These are phyloP conservation scores for Stegostoma tigrinum DNA, from an alignment of 2,113 vertebrate genomes.

Conservation along the genomic window DNA sequence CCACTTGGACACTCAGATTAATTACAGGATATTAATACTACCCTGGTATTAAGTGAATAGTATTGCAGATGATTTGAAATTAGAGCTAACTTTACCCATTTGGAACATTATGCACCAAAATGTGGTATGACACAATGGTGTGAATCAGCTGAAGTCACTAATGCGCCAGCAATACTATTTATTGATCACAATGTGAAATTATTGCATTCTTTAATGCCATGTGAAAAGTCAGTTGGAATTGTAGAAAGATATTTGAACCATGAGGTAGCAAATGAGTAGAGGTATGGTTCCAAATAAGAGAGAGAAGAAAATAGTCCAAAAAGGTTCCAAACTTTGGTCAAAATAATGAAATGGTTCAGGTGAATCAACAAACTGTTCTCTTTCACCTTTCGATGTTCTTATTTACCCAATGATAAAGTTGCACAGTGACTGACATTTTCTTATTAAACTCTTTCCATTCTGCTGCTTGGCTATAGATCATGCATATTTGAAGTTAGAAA, in stretches of 20 bases:
- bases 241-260: background rate
- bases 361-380: background rate
- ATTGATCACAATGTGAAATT: background rate
- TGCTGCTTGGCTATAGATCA: background rate
- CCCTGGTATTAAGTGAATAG: background rate
- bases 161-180: background rate
- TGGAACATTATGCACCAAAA: too few relatives aligned
- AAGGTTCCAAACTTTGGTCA: background rate
- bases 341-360: background rate
- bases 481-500: slow-evolving; percentile 16
- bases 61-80: background rate
- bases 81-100: background rate
- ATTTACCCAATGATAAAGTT: background rate
- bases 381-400: background rate
- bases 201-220: background rate
- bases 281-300: background rate
- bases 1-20: background rate
- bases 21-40: background rate
- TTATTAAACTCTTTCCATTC: background rate
- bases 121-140: background rate
- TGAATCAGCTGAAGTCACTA: background rate
- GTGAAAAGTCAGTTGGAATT: background rate
- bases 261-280: background rate
- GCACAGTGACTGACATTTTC: background rate
- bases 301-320: background rate